Evolutionary conservation across 1,140 invertebrate genomes (phyloP).

Genomic region (Ostrea edulis): DNA sequence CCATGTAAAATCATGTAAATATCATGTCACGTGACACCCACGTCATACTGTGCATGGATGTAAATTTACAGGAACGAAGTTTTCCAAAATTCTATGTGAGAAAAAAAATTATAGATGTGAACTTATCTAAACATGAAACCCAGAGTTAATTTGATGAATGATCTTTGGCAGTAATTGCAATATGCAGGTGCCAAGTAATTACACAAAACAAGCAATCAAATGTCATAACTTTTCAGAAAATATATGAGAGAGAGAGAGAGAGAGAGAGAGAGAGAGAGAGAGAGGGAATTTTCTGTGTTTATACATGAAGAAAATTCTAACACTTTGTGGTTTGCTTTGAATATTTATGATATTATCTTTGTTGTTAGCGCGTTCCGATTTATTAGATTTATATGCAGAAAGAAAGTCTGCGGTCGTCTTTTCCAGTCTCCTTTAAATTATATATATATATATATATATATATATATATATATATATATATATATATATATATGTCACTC

Average conservation of each 20-base stretch:
- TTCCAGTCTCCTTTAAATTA: not conserved
- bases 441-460: too few species aligned
- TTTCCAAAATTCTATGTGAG: too few species aligned
- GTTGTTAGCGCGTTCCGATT: not conserved
- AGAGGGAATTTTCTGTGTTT: not conserved
- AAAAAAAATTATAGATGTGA: too few species aligned
- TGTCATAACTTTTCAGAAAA: not conserved
- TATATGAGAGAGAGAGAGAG: constrained; percentile 12
- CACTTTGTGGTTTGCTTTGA: not conserved
- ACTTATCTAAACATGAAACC: too few species aligned
- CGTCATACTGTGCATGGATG: too few species aligned
- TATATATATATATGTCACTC: too few species aligned
- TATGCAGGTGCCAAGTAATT: not conserved
- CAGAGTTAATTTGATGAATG: not conserved
- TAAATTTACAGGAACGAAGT: too few species aligned
- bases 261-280: constrained; percentile 17
- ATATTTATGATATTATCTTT: not conserved
- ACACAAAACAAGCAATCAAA: not conserved
- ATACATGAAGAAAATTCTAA: not conserved
- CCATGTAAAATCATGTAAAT: too few species aligned
- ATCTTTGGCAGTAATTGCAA: not conserved
- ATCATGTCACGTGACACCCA: too few species aligned
- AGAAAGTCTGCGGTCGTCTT: not conserved
- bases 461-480: too few species aligned
- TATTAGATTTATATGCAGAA: not conserved